These are phyloP conservation scores for Solea senegalensis DNA, from an alignment of 2,113 vertebrate genomes.

Conservation along the genomic window DNA sequence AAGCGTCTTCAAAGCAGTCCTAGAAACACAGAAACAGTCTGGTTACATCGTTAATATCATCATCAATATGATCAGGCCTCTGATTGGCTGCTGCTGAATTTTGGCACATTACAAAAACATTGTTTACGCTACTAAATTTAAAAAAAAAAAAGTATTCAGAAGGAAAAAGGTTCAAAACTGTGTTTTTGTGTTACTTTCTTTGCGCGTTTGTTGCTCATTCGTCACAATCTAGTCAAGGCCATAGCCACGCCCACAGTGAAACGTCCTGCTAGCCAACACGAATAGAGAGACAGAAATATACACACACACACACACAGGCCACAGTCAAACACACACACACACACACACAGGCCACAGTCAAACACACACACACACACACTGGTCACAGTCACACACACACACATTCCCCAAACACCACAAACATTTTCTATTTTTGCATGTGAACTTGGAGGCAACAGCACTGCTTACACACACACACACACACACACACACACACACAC, in stretches of 20 bases:
- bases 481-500: constrained; percentile 25
- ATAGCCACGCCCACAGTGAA: too few relatives aligned
- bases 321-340: too few relatives aligned
- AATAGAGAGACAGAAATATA: neutral
- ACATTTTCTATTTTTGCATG: constrained; percentile 19
- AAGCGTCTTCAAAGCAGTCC: constrained; percentile 76
- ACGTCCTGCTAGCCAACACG: too few relatives aligned
- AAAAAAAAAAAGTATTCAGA: too few relatives aligned
- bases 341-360: neutral
- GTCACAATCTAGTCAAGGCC: too few relatives aligned
- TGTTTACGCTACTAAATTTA: too few relatives aligned
- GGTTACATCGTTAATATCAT: neutral
- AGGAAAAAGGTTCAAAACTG: too few relatives aligned
- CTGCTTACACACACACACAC: neutral
- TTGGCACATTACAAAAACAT: too few relatives aligned
- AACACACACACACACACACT: constrained; percentile 29
- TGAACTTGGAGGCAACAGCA: constrained; percentile 13
- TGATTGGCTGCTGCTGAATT: neutral
- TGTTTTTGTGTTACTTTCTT: too few relatives aligned
- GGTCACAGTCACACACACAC: constrained; percentile 11
- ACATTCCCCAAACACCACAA: neutral
- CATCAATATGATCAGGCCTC: neutral
- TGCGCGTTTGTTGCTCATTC: too few relatives aligned
- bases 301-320: neutral
- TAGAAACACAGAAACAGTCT: constrained; percentile 33